phyloP scores from a whole-genome alignment of 2,888 invertebrate species.

The Prosopocoilus inquinatus region DNA sequence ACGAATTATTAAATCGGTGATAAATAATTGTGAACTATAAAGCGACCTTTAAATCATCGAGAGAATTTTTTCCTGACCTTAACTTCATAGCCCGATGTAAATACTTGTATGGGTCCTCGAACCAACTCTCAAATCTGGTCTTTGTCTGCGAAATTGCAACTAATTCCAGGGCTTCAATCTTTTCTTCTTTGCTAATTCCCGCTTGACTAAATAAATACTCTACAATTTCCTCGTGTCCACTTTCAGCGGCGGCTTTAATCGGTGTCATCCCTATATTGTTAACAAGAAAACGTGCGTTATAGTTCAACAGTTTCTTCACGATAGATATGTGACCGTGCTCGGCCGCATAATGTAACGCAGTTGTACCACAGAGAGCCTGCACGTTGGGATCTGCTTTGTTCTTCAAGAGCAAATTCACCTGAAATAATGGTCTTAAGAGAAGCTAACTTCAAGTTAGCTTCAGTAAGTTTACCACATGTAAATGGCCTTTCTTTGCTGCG shows the following conservation, averaged over 20 bases:
- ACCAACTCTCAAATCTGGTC: conserved; percentile 84
- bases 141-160: conserved; percentile 91
- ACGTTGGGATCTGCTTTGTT: conserved; percentile 79
- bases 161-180: conserved; percentile 80
- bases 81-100: conserved; percentile 76
- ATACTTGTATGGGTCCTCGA: conserved; percentile 74
- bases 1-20: too few species aligned
- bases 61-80: conserved; percentile 52
- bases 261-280: conserved; percentile 86
- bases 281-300: conserved; percentile 66
- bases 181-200: conserved; percentile 67
- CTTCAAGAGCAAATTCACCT: conserved; percentile 76
- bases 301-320: conserved; percentile 70
- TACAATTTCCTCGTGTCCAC: conserved; percentile 77
- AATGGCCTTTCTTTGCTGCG: conserved; percentile 83
- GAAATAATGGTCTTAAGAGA: conserved; percentile 18
- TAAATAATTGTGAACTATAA: too few species aligned
- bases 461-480: conserved; percentile 66
- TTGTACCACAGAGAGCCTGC: conserved; percentile 83
- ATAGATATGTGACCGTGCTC: conserved; percentile 84
- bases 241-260: conserved; percentile 81
- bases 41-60: neutral
- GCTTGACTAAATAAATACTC: conserved; percentile 65
- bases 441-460: neutral
- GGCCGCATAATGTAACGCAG: conserved; percentile 87